phyloP scores from a whole-genome alignment of 2,113 vertebrate species.

The Phrynosoma blainvillii region DNA sequence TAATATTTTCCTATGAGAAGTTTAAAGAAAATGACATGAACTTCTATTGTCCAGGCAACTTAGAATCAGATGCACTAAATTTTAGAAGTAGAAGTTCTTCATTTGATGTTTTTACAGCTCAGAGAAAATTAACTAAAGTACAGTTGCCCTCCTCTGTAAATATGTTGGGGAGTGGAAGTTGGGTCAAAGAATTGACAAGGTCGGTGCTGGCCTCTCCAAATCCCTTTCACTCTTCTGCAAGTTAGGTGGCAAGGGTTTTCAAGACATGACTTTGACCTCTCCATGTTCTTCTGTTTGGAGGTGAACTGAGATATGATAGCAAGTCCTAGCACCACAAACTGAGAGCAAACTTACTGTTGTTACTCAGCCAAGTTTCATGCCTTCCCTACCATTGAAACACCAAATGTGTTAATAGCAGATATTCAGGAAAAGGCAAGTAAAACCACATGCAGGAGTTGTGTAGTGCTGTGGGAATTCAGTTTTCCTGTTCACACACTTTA shows the following conservation, averaged over 20 bases:
- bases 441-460: neutral
- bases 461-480: neutral
- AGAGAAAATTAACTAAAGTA: neutral
- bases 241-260: too few species aligned
- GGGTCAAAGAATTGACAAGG: too few species aligned
- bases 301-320: too few species aligned
- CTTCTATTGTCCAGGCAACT: neutral
- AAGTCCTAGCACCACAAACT: too few species aligned
- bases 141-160: too few species aligned
- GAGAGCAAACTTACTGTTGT: too few species aligned
- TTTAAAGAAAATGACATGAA: neutral
- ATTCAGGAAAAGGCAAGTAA: neutral
- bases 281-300: too few species aligned
- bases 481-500: neutral
- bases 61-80: neutral
- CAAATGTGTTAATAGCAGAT: too few species aligned
- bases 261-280: too few species aligned
- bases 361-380: neutral
- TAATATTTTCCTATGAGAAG: neutral
- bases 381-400: neutral
- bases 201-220: too few species aligned
- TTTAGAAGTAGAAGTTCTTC: neutral
- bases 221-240: too few species aligned
- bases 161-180: too few species aligned
- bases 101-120: neutral